Conservation (phyloP, 1,140 invertebrate genomes). For the Heterodera schachtii region DNA sequence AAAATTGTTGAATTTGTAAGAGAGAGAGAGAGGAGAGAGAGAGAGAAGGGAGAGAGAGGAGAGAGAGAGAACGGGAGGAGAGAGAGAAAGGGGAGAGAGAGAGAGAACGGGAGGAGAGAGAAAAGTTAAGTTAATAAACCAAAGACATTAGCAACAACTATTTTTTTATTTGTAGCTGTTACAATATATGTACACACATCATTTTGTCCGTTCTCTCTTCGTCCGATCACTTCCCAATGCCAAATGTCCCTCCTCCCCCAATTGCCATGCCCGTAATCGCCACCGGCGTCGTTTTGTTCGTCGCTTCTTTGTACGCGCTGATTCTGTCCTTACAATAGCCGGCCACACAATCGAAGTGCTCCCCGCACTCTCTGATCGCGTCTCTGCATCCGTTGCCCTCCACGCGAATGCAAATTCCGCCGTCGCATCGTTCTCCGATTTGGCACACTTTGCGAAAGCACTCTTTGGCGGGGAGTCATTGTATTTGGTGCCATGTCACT, state of each 20-base stretch:
- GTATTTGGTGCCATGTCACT: slow-evolving; percentile 2
- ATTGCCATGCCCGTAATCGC: background rate
- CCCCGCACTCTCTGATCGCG: slow-evolving; percentile 58
- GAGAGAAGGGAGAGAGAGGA: background rate
- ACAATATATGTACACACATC: too few species aligned
- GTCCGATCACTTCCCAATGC: background rate
- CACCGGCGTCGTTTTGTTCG: background rate
- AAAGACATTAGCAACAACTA: too few species aligned
- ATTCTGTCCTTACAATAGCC: slow-evolving; percentile 52
- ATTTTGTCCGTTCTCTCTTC: background rate
- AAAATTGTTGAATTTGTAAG: background rate
- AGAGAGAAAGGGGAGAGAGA: background rate
- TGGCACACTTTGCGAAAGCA: slow-evolving; percentile 61
- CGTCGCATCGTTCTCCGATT: slow-evolving; percentile 61
- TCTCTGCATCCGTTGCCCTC: slow-evolving; percentile 53
- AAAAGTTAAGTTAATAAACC: too few species aligned
- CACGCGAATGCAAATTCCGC: slow-evolving; percentile 57
- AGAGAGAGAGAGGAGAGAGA: background rate
- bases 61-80: background rate
- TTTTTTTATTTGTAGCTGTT: too few species aligned
- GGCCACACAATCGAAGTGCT: slow-evolving; percentile 54
- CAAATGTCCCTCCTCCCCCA: background rate
- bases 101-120: background rate
- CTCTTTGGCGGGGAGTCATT: slow-evolving; percentile 37
- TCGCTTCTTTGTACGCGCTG: background rate